These are phyloP conservation scores for Drosophila dives DNA, from an alignment of 2,888 invertebrate species.

Conservation along the genomic window DNA sequence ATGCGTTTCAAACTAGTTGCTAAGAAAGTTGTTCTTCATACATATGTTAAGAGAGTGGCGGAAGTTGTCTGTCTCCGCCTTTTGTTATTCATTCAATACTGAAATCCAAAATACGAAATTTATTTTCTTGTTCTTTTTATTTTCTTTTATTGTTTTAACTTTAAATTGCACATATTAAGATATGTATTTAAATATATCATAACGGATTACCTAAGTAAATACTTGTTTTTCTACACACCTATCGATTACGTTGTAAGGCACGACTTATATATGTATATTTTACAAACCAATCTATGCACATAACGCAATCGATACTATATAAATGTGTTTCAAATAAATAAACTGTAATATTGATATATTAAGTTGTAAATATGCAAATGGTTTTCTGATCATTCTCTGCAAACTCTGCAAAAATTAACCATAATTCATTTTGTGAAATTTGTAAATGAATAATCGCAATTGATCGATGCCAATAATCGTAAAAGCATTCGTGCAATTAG, in stretches of 20 bases:
- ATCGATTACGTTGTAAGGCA: not conserved
- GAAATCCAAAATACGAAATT: too few relatives aligned
- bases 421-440: not conserved
- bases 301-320: slow-evolving; percentile 7
- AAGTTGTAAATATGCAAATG: not conserved
- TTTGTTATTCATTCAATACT: slow-evolving; percentile 30
- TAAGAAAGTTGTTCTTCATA: slow-evolving; percentile 33
- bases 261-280: not conserved
- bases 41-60: slow-evolving; percentile 13
- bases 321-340: slow-evolving; percentile 9
- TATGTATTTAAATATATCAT: not conserved
- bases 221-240: not conserved
- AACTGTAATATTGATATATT: not conserved
- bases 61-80: slow-evolving; percentile 8
- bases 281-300: slow-evolving; percentile 1
- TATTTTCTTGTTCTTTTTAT: too few relatives aligned
- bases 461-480: not conserved
- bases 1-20: slow-evolving; percentile 35
- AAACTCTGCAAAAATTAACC: not conserved
- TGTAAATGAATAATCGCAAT: not conserved
- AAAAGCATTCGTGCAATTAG: not conserved
- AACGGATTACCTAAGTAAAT: slow-evolving; percentile 1
- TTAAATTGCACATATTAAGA: too few relatives aligned
- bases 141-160: too few relatives aligned
- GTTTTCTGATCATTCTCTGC: not conserved